Evolutionary conservation across 2,888 invertebrate species (phyloP), one percentile per base, ranked within the genome.

Genomic region (Helicoverpa assulta): DNA sequence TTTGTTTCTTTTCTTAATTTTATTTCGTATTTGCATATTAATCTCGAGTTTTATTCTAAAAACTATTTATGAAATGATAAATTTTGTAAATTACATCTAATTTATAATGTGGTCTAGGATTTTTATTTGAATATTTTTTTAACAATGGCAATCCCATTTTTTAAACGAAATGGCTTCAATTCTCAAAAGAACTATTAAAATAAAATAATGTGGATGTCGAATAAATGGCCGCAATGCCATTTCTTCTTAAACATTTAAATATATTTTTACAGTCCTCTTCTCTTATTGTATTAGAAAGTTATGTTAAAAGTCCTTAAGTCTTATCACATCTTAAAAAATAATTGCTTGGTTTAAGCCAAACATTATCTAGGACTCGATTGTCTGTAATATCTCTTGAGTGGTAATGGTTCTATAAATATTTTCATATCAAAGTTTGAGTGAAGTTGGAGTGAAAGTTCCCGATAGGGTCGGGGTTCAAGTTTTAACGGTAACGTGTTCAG

Each of bases 391-490:
- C 80, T 76, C 56, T 75, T 67, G 68, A 70, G 54, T 66, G 71
- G 67, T 78, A 76, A 84, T 80, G 78, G 71, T 81, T 62, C 81
- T 74, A 84, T 85, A 84, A 85, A 85, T 85, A 85, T 84, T 81
- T 81, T 76, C 76, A 78, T 85, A 81, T 83, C 83, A 72, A 54
- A 58, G 70, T 72, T 71, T 50, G 65, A 75, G 58, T 81, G 51
- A 78, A 76, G 57, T 80, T 78, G 51, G 72, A 80, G 83, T 83
- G 77, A 76, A 82, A 84, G 83, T 86, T 84, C 8, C 70, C 79
- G 86, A 82, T 84, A 82, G 67, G 59, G 61, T 62, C 65, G 68
- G 68, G 69, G 81, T 84, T 80, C 61, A 79, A 77, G 78, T 84
- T 82, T 75, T 73, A 77, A 79, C 70, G 60, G 81, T 68, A 76